Percentiles rank a stretch among this genome's conserved stretches.
phyloP scores from a whole-genome alignment of 2,797 vertebrate species.

The Enteromius anoplus region DNA sequence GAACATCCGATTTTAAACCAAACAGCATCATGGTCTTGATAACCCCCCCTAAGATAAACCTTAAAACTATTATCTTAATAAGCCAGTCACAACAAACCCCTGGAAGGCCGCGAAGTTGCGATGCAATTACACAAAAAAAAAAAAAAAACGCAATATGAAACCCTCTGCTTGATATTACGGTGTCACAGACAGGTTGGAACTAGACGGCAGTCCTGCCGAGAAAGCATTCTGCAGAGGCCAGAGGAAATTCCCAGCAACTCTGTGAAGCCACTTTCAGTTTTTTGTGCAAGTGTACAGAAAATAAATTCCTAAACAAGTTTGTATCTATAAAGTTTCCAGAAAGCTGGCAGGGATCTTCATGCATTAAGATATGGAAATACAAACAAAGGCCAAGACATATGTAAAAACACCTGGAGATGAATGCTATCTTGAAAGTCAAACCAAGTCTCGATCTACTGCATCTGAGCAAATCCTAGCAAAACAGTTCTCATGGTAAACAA shows the following conservation, averaged over 20 bases:
- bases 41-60: not conserved
- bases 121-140: not conserved
- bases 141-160: slow-evolving; percentile 27
- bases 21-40: slow-evolving; percentile 19
- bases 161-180: slow-evolving; percentile 45
- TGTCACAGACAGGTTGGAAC: slow-evolving; percentile 51
- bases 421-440: not conserved
- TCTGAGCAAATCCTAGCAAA: not conserved
- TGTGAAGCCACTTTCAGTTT: not conserved
- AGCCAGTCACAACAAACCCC: slow-evolving; percentile 14
- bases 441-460: not conserved
- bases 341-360: not conserved
- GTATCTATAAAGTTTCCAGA: not conserved
- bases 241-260: not conserved
- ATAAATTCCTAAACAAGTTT: slow-evolving; percentile 2
- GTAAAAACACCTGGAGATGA: not conserved
- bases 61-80: not conserved
- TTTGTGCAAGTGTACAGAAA: not conserved
- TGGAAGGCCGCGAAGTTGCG: not conserved
- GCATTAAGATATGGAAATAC: not conserved
- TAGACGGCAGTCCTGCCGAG: not conserved
- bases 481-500: not conserved
- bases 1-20: slow-evolving; percentile 43
- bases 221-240: not conserved
- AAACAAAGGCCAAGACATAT: not conserved